phyloP scores from a whole-genome alignment of 2,888 invertebrate species.

The Epinotia ramella region DNA sequence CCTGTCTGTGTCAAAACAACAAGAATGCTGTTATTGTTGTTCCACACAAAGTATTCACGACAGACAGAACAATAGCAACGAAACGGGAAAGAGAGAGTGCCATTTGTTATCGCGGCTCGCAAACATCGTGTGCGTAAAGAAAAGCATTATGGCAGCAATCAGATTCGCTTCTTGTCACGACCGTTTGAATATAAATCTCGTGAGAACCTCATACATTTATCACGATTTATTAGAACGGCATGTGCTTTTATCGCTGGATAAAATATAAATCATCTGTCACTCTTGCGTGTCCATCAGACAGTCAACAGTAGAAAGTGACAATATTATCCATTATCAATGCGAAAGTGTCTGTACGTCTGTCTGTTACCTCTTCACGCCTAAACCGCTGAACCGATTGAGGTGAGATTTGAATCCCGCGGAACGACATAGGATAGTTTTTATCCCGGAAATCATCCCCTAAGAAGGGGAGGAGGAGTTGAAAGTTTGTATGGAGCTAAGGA shows the following conservation, averaged over 20 bases:
- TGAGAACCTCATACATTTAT: background rate
- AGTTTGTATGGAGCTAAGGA: too few relatives aligned
- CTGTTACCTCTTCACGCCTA: too few relatives aligned
- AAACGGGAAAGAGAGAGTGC: constrained; percentile 26
- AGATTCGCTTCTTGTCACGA: background rate
- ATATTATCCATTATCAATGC: too few relatives aligned
- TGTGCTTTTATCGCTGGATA: background rate
- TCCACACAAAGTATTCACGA: background rate
- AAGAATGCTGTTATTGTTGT: background rate
- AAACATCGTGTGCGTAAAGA: background rate
- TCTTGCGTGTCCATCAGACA: background rate
- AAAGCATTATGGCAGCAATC: constrained; percentile 14
- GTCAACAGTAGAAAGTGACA: background rate
- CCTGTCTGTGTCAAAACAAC: constrained; percentile 1
- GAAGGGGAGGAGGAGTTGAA: too few relatives aligned
- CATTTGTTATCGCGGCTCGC: constrained; percentile 2
- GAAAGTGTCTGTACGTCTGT: too few relatives aligned
- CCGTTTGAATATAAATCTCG: background rate
- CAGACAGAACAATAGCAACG: constrained; percentile 25
- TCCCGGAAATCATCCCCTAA: too few relatives aligned
- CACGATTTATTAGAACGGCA: background rate
- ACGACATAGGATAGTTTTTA: too few relatives aligned
- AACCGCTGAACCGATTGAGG: too few relatives aligned
- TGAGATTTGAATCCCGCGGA: too few relatives aligned
- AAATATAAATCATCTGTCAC: background rate